Evolutionary conservation across 2,888 invertebrate genomes (phyloP), one percentile per base, ranked within the genome.

Genomic region (Synergus umbraculus): DNA sequence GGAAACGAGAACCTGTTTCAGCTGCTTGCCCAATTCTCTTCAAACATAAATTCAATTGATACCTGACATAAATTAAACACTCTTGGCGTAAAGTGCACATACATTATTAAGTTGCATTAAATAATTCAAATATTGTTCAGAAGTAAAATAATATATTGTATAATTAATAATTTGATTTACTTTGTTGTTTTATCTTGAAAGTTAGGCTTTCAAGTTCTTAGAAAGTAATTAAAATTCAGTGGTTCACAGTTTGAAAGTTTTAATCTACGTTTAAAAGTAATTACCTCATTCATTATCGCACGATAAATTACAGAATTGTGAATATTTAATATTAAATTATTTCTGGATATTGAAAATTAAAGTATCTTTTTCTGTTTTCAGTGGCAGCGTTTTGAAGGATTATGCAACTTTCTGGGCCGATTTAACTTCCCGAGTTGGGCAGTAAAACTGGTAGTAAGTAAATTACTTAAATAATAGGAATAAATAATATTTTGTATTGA

Each of bases 361-460:
- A 49, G n/a, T 58, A 73, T 54, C n/a, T 22, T 46, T 29, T 77
- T 44, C 41, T 5, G 37, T 64, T 95, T 94, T 60, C 94, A 96
- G 96, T 65, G 96, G 96, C 69, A 96, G 96, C 4, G 94, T 96
- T 29, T 91, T 96, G 87, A 95, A 96, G 92, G 95, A 95, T 86
- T 97, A 96, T 90, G 94, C 94, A 76, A 95, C 95, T 8, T 97
- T 96, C 91, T 97, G 96, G 96, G 94, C 95, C 41, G 94, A 89
- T 3, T 79, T 91, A 49, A 85, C 87, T 18, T 87, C 88, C 46
- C 85, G 82, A 76, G 67, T 73, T 43, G 84, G 84, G n/a, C 77
- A 86, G 37, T 81, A 76, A 78, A 46, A 76, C 22, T 4, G 18
- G 18, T 12, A 22, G 60, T 60, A 22, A 60, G 60, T 60, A 60